phyloP scores from a whole-genome alignment of 2,113 vertebrate species.

The Leiothrix lutea region DNA sequence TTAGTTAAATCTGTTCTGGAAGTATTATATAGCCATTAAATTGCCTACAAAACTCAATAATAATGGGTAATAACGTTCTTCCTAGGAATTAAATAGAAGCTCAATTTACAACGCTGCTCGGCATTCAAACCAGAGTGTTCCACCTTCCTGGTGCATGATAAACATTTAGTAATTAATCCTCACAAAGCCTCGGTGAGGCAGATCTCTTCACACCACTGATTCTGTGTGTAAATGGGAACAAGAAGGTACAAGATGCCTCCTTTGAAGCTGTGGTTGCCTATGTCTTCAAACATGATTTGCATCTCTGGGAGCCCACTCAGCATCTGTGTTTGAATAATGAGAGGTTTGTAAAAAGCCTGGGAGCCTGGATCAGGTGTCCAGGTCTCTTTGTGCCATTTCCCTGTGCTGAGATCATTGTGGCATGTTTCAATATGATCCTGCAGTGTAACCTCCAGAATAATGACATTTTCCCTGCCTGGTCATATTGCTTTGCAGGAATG shows the following conservation, averaged over 20 bases:
- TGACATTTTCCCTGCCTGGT: neutral
- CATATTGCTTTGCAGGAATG: neutral
- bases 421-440: neutral
- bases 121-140: slow-evolving; percentile 7
- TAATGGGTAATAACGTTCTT: slow-evolving; percentile 28
- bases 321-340: neutral
- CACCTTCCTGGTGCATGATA: slow-evolving; percentile 9
- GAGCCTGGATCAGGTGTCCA: neutral
- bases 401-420: neutral
- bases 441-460: neutral
- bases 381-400: neutral
- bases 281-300: neutral
- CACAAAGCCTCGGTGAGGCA: neutral
- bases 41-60: slow-evolving; percentile 12
- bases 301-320: neutral
- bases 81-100: neutral
- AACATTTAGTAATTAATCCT: slow-evolving; percentile 54
- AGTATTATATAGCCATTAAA: neutral
- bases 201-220: slow-evolving; percentile 26
- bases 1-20: slow-evolving; percentile 40
- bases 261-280: neutral
- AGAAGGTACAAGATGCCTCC: neutral
- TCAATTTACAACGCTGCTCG: neutral
- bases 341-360: neutral
- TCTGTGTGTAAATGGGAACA: slow-evolving; percentile 6